phyloP scores from a whole-genome alignment of 2,888 invertebrate genomes.

The Megamerina dolium region DNA sequence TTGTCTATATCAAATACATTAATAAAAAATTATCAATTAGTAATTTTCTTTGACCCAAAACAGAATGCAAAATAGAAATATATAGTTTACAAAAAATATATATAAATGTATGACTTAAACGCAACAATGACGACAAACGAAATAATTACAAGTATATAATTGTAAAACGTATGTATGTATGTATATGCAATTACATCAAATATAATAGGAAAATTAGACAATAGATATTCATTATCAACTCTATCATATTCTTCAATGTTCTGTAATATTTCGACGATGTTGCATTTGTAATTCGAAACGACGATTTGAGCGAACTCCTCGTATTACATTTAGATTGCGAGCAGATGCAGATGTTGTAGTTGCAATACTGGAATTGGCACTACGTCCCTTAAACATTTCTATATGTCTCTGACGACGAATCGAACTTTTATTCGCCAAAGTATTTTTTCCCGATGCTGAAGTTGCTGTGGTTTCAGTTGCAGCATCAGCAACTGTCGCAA shows the following conservation, averaged over 20 bases:
- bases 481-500: too few relatives aligned
- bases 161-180: too few relatives aligned
- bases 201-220: background rate
- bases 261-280: conserved; percentile 50
- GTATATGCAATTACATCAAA: too few relatives aligned
- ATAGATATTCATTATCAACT: conserved; percentile 4
- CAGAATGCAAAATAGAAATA: too few relatives aligned
- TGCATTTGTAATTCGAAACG: conserved; percentile 69
- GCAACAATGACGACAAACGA: too few relatives aligned
- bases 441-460: background rate
- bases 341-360: conserved; percentile 12
- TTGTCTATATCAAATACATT: too few relatives aligned
- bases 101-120: too few relatives aligned
- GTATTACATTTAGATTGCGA: conserved; percentile 41
- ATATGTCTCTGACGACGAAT: conserved; percentile 36
- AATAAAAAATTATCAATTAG: too few relatives aligned
- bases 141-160: too few relatives aligned
- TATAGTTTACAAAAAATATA: too few relatives aligned
- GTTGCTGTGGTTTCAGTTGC: too few relatives aligned
- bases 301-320: conserved; percentile 65
- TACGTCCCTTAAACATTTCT: conserved; percentile 40
- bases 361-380: conserved; percentile 11
- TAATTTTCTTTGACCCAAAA: too few relatives aligned
- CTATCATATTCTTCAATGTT: conserved; percentile 9
- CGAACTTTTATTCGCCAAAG: background rate